These are phyloP conservation scores for Vidua chalybeata DNA, from an alignment of 2,113 vertebrate genomes.

Conservation along the genomic window DNA sequence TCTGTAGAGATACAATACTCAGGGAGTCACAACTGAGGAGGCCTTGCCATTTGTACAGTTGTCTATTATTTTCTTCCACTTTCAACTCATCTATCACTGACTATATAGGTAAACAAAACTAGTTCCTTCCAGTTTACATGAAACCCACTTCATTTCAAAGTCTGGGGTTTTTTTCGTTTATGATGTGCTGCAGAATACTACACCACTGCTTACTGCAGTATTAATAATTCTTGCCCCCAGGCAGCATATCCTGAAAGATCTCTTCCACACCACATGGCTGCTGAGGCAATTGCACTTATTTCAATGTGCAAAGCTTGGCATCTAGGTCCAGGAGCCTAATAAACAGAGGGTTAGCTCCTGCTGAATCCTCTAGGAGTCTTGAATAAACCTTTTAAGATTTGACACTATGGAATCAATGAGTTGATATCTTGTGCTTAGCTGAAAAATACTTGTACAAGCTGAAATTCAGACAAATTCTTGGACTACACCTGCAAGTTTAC, in stretches of 20 bases:
- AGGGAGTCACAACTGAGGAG: background rate
- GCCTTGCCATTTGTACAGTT: background rate
- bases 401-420: background rate
- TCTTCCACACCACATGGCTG: background rate
- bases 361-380: background rate
- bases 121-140: background rate
- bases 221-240: slow-evolving; percentile 22
- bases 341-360: background rate
- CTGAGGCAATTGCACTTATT: background rate
- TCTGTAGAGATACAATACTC: background rate
- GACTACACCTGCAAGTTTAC: background rate
- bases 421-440: background rate
- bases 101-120: background rate
- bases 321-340: background rate
- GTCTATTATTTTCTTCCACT: background rate
- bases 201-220: background rate
- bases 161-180: background rate
- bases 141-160: background rate
- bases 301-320: background rate
- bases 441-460: background rate
- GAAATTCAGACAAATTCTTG: background rate
- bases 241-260: background rate
- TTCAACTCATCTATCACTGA: background rate
- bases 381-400: background rate
- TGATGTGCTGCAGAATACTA: background rate